Conservation (phyloP, 2,113 vertebrate genomes). For the Odontesthes bonariensis region DNA sequence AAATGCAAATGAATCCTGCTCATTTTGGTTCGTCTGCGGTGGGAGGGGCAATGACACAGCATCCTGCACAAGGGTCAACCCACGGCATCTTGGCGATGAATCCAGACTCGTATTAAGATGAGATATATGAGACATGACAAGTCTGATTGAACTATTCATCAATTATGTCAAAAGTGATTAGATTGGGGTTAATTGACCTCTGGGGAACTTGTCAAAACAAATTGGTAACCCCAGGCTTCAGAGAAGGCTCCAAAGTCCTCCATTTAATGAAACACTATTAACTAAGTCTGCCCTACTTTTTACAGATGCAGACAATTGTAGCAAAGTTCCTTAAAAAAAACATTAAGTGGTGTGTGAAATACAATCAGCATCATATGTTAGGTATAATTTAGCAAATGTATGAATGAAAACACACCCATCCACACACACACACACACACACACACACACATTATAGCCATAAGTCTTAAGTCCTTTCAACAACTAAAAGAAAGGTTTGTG, state of each 20-base stretch:
- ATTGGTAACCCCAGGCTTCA: slow-evolving; percentile 19
- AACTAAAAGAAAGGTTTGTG: neutral
- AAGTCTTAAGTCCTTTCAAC: slow-evolving; percentile 23
- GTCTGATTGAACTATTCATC: slow-evolving; percentile 77
- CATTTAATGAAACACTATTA: neutral
- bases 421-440: slow-evolving; percentile 14
- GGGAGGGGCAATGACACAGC: slow-evolving; percentile 37
- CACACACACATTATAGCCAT: slow-evolving; percentile 20
- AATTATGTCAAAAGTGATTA: slow-evolving; percentile 79
- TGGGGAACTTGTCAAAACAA: slow-evolving; percentile 56
- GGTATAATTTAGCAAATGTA: slow-evolving; percentile 27
- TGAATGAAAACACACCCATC: slow-evolving; percentile 12
- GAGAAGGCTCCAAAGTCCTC: slow-evolving; percentile 27
- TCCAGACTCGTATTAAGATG: slow-evolving; percentile 64
- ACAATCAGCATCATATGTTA: slow-evolving; percentile 40
- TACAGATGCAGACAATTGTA: slow-evolving; percentile 1
- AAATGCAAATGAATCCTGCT: slow-evolving; percentile 40
- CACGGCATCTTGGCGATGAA: slow-evolving; percentile 43
- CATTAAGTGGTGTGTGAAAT: slow-evolving; percentile 16
- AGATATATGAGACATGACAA: slow-evolving; percentile 82
- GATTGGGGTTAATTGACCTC: slow-evolving; percentile 70
- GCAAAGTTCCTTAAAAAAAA: neutral
- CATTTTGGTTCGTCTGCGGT: neutral
- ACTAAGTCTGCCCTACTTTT: neutral
- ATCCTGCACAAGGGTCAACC: slow-evolving; percentile 48